Evolutionary conservation across 2,113 vertebrate species (phyloP).

Genomic region (Cyanoderma ruficeps): DNA sequence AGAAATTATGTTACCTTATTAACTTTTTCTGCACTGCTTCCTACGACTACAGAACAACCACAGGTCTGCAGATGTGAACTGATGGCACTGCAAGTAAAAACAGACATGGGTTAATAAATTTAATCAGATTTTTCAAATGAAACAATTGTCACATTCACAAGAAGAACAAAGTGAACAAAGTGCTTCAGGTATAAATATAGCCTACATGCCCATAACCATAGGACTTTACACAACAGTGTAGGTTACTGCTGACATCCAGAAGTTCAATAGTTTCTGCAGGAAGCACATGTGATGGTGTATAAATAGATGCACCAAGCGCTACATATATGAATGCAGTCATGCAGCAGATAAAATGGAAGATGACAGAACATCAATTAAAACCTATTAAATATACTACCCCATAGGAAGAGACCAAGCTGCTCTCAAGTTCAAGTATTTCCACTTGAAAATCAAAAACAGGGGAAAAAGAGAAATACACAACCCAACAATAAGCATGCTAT

Average conservation of each 20-base stretch:
- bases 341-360: not conserved
- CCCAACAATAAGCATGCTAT: not conserved
- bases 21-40: constrained; percentile 95
- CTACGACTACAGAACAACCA: constrained; percentile 95
- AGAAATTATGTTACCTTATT: constrained; percentile 86
- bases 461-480: not conserved
- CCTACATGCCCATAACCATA: accelerated
- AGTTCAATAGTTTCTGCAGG: not conserved
- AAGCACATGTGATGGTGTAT: accelerated
- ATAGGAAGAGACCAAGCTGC: not conserved
- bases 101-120: not conserved
- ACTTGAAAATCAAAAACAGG: not conserved
- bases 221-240: not conserved
- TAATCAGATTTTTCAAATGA: not conserved
- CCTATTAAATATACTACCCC: not conserved
- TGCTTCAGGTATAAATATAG: not conserved
- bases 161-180: not conserved
- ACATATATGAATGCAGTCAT: not conserved
- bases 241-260: not conserved
- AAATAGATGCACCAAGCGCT: not conserved
- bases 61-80: constrained; percentile 98
- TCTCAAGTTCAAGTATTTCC: not conserved
- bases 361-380: not conserved
- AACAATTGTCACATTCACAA: not conserved
- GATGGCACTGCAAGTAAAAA: constrained; percentile 83